phyloP scores from a whole-genome alignment of 2,113 vertebrate species.

The Zosterops pallidus region DNA sequence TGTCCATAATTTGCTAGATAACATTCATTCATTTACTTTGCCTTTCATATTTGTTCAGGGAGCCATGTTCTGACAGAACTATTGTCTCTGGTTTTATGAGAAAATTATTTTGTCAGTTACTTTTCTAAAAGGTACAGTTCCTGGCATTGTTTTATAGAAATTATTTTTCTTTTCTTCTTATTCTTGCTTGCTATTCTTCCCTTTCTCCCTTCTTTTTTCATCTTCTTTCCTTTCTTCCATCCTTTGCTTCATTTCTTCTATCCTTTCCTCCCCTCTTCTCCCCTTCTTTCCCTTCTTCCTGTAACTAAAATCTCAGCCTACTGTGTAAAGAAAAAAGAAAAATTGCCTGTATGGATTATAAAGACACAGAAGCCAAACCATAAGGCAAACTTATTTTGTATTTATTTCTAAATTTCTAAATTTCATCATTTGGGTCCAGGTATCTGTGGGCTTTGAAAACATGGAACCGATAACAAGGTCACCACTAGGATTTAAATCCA shows the following conservation, averaged over 20 bases:
- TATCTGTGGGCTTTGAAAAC: neutral
- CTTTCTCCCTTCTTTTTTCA: neutral
- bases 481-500: constrained; percentile 10
- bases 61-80: neutral
- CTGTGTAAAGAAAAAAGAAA: neutral
- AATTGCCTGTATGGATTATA: neutral
- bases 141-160: neutral
- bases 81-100: neutral
- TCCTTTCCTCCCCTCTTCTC: neutral
- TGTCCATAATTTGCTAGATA: neutral
- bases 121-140: neutral
- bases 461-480: neutral
- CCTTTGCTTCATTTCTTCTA: neutral
- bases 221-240: neutral
- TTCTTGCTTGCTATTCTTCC: neutral
- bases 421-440: neutral
- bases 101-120: neutral
- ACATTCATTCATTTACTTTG: neutral
- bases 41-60: neutral
- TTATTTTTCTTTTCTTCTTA: neutral
- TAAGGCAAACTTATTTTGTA: neutral
- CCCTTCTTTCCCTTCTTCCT: neutral
- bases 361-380: neutral
- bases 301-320: neutral
- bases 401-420: neutral